Percentiles rank a stretch among this genome's conserved stretches.
These are phyloP conservation scores for Coelopa frigida DNA, from an alignment of 1,140 invertebrate genomes.

Conservation along the genomic window DNA sequence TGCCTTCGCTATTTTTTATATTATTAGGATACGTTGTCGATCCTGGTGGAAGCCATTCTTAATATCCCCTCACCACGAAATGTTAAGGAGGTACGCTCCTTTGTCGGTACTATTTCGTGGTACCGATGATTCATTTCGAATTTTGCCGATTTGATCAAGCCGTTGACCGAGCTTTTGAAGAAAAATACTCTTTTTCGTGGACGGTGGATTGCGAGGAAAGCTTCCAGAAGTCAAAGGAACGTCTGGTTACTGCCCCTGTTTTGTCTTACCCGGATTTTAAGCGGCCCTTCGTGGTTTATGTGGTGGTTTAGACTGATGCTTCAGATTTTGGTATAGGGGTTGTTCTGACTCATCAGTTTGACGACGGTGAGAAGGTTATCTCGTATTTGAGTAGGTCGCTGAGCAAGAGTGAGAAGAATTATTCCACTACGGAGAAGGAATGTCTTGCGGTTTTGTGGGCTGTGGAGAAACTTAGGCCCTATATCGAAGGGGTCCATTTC, in stretches of 20 bases:
- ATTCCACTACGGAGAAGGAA: conserved; percentile 6
- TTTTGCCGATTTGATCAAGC: not conserved
- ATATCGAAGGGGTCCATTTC: conserved; percentile 4
- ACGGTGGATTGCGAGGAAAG: not conserved
- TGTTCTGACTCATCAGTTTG: conserved; percentile 19
- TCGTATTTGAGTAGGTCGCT: conserved; percentile 8
- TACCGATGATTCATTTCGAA: conserved; percentile 4
- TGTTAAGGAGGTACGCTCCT: not conserved
- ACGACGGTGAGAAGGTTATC: conserved; percentile 9
- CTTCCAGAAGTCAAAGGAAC: not conserved
- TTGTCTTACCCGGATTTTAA: conserved; percentile 10
- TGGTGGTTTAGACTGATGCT: conserved; percentile 19
- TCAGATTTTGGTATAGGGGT: conserved; percentile 24
- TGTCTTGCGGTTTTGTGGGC: conserved; percentile 9
- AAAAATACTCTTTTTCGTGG: not conserved
- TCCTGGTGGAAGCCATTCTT: too few species aligned
- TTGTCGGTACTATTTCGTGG: conserved; percentile 7
- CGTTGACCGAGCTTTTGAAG: not conserved
- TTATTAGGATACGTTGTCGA: too few species aligned
- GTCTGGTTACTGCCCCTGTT: conserved; percentile 1
- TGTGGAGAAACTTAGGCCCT: conserved; percentile 4
- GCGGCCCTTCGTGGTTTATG: not conserved
- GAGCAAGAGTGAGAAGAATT: conserved; percentile 6
- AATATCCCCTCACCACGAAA: too few species aligned
- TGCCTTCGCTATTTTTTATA: too few species aligned